Percentiles rank a stretch among this genome's conserved stretches.
Evolutionary conservation across 2,888 invertebrate genomes (phyloP).

Genomic region (Diadegma fenestrale): DNA sequence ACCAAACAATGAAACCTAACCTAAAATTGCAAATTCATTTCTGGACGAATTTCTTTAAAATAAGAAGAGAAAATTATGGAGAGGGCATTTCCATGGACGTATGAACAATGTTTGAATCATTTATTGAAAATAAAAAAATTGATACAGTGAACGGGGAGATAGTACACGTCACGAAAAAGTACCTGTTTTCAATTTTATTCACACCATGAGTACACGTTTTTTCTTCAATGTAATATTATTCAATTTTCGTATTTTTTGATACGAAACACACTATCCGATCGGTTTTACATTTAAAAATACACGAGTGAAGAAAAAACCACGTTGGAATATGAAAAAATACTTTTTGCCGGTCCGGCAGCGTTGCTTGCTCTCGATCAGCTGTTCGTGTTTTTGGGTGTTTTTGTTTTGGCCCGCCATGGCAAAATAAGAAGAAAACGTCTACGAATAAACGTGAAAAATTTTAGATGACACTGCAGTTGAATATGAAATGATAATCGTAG

Average conservation of each 20-base stretch:
- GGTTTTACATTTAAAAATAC: not conserved
- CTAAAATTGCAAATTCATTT: constrained; percentile 13
- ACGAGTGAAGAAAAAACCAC: not conserved
- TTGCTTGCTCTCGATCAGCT: constrained; percentile 59
- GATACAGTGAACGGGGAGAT: not conserved
- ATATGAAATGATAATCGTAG: not conserved
- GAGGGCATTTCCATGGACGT: not conserved
- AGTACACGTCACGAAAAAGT: not conserved
- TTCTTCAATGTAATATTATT: not conserved
- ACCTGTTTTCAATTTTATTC: constrained; percentile 3
- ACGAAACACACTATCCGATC: not conserved
- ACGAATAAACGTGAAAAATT: not conserved
- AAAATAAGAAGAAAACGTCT: not conserved
- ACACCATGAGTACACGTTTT: constrained; percentile 11
- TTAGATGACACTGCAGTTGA: not conserved
- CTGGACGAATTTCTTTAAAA: not conserved
- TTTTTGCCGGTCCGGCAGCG: constrained; percentile 1
- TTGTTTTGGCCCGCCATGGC: not conserved
- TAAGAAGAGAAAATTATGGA: not conserved
- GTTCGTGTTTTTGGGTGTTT: constrained; percentile 29
- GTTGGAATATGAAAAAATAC: constrained; percentile 23
- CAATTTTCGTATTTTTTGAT: not conserved
- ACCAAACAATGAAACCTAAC: constrained; percentile 33
- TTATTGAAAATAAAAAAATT: not conserved
- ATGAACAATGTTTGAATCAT: not conserved